These are phyloP conservation scores for Meganola albula DNA, from an alignment of 2,888 invertebrate genomes.

Conservation along the genomic window DNA sequence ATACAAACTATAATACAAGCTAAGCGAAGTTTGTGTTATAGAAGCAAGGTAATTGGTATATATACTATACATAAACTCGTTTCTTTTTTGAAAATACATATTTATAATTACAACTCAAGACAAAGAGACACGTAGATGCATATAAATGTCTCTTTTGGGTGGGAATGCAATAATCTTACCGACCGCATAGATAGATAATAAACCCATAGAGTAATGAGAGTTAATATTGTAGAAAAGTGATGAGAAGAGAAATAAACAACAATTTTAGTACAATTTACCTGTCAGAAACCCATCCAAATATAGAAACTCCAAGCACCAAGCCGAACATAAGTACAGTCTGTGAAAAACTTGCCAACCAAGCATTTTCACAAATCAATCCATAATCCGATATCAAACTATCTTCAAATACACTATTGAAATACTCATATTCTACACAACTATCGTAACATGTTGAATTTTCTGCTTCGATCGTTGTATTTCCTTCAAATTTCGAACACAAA, in stretches of 20 bases:
- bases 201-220: too few species aligned
- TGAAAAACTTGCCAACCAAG: constrained; percentile 46
- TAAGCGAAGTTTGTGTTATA: too few species aligned
- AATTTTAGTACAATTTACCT: constrained; percentile 42
- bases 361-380: constrained; percentile 41
- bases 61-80: too few species aligned
- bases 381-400: constrained; percentile 41
- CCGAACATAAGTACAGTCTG: constrained; percentile 50
- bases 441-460: constrained; percentile 43
- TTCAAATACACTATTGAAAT: constrained; percentile 32
- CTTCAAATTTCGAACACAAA: constrained; percentile 32
- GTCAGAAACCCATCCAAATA: constrained; percentile 54
- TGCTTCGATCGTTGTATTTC: constrained; percentile 24
- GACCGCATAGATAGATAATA: too few species aligned
- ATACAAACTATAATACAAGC: too few species aligned
- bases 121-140: too few species aligned
- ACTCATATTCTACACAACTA: constrained; percentile 40
- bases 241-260: too few species aligned
- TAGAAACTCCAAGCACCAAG: constrained; percentile 36
- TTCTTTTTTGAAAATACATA: too few species aligned
- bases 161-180: too few species aligned
- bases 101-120: too few species aligned
- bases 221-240: neutral
- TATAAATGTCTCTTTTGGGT: too few species aligned
- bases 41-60: too few species aligned